Evolutionary conservation across 2,113 vertebrate species (phyloP), one percentile per base, ranked within the genome.

Genomic region (Tenebrosternarchus preto): DNA sequence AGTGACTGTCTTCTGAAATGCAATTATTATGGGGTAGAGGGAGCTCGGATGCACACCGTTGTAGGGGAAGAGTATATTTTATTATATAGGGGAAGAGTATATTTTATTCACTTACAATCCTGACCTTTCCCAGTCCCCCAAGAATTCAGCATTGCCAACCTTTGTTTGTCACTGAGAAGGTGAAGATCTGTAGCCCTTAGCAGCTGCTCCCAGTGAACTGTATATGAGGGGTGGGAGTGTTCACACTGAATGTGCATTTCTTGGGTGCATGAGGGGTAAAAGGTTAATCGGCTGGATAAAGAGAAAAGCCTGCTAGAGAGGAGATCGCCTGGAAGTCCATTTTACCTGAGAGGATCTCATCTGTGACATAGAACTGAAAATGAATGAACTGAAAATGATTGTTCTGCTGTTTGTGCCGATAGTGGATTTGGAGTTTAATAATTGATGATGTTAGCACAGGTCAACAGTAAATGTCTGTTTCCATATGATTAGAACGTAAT

Each of bases 81-180:
- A 69, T 81, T 74, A n/a, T 56, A 50, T 43, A 20, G 73, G 61
- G 53, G 5, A 59, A 59, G 55, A 71, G 67, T 73, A 64, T 80
- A 67, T 80, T 81, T 76, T 81, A 69, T 81, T 74, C 75, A 69
- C 80, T 60, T 76, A 60, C 73, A 69, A 81, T 33, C 55, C 73
- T 81, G 80, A 76, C 63, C 73, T 81, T 61, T 81, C 24, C 59
- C 59, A 60, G 73, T 59, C 61, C 61, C 22, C 1, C 36, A 70
- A 64, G 78, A 75, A 75, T 60, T 70, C 8, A 68, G 33, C 53
- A 59, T 16, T 31, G 63, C 8, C 24, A 31, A 60, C 33, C 27
- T 31, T 64, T 81, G 72, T 75, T 81, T 68, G 68, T 50, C 43
- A 50, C 8, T 2, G 43, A 50, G 33, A 69, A 64, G 50, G 70